Evolutionary conservation across 2,113 vertebrate species (phyloP), one percentile per base, ranked within the genome.

Genomic region (Siniperca chuatsi): DNA sequence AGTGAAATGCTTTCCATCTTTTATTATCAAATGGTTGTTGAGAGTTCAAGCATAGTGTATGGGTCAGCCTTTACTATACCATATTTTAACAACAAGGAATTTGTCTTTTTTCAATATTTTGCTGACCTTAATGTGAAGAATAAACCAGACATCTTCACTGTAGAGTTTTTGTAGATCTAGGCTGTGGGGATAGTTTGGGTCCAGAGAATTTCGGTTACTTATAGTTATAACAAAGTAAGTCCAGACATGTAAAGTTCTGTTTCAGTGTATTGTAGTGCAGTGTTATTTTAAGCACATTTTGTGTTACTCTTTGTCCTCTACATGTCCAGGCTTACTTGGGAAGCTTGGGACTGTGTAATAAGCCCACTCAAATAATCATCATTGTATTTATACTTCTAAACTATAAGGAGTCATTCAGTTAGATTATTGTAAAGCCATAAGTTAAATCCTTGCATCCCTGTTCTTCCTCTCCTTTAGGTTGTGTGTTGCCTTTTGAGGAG

Each of bases 401-500:
- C 46, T 44, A 35, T 6, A 23, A 11, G 7, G 11, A 16, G 15
- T 40, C 8, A 25, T 33, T 46, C 2, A 54, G 12, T 54, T 20
- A 10, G 15, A 67, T 55, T 8, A 29, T 21, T 66, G 16, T 33
- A 46, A 66, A 54, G 52, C 57, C n/a, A 25, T 4, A 9, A 3
- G 2, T 52, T 6, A 10, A 29, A 16, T n/a, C 6, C 9, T 10
- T 55, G 1, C 23, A 33, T 50, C 6, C 3, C 0, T 68, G 40
- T 44, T 65, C 18, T 66, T 15, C 70, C 29, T 81, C 9, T 57
- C 33, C 5, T 74, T 66, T n/a, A 95, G 93, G 89, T 70, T 95
- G 94, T 60, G 85, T 93, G 71, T 48, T 95, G 72, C 42, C 86
- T 35, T 95, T 94, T 74, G 88, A 85, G 21, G 78, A 89, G 57